Conservation (phyloP, 1,140 invertebrate species). For the Atta colombica region DNA sequence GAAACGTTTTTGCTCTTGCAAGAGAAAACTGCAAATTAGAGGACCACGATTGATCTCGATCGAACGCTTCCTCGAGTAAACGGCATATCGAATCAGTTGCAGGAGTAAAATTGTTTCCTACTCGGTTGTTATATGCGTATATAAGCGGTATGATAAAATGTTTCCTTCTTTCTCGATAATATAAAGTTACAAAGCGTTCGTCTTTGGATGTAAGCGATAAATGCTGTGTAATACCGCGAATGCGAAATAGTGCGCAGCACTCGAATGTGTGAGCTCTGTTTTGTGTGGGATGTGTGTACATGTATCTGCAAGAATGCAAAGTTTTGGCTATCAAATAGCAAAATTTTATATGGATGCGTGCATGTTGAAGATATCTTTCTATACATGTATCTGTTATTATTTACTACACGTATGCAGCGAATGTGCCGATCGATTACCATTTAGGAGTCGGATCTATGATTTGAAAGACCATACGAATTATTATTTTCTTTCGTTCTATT, state of each 20-base stretch:
- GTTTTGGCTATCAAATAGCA: slow-evolving; percentile 77
- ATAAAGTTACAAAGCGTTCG: slow-evolving; percentile 65
- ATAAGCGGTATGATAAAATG: slow-evolving; percentile 74
- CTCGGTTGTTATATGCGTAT: slow-evolving; percentile 70
- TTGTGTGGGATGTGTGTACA: slow-evolving; percentile 49
- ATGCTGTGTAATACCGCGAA: slow-evolving; percentile 48
- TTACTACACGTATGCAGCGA: slow-evolving; percentile 62
- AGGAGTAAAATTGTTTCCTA: slow-evolving; percentile 65
- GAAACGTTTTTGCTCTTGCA: slow-evolving; percentile 66
- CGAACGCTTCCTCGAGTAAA: slow-evolving; percentile 39
- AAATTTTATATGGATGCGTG: slow-evolving; percentile 74
- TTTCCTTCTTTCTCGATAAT: slow-evolving; percentile 74
- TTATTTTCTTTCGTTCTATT: not conserved
- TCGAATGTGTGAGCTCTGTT: slow-evolving; percentile 49
- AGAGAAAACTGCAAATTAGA: slow-evolving; percentile 46
- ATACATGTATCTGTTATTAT: slow-evolving; percentile 73
- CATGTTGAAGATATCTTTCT: slow-evolving; percentile 64
- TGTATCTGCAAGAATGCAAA: slow-evolving; percentile 45
- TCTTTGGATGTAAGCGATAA: slow-evolving; percentile 62
- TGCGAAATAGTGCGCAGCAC: slow-evolving; percentile 27
- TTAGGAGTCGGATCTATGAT: slow-evolving; percentile 66
- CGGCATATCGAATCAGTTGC: slow-evolving; percentile 65
- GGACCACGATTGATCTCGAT: slow-evolving; percentile 49
- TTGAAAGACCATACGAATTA: not conserved
- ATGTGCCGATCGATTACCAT: slow-evolving; percentile 64